Evolutionary conservation across 2,797 vertebrate species (phyloP).

Genomic region (Semotilus atromaculatus): DNA sequence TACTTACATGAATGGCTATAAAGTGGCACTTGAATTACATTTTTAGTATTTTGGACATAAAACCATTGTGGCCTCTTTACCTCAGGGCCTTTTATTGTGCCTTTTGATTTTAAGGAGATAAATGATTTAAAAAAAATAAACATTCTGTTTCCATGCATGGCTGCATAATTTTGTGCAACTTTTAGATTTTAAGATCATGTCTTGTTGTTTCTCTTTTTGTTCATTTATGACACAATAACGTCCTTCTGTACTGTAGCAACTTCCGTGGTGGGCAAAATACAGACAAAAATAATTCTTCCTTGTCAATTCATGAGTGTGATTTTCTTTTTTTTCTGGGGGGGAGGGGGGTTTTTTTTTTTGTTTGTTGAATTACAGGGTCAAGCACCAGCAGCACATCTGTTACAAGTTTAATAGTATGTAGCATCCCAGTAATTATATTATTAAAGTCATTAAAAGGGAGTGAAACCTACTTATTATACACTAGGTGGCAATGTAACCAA

Average conservation of each 20-base stretch:
- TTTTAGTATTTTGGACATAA: constrained; percentile 59
- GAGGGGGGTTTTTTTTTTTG: rapidly evolving
- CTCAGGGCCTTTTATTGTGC: constrained; percentile 78
- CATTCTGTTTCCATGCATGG: not conserved
- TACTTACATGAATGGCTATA: constrained; percentile 12
- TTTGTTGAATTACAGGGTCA: not conserved
- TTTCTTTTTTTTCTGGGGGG: not conserved
- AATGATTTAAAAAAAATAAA: not conserved
- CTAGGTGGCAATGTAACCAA: not conserved
- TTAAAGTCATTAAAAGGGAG: not conserved
- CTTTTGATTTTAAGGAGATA: constrained; percentile 61
- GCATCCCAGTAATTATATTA: not conserved
- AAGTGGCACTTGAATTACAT: constrained; percentile 39
- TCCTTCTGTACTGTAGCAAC: constrained; percentile 3
- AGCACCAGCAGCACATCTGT: not conserved
- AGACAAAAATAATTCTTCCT: not conserved
- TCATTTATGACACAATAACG: not conserved
- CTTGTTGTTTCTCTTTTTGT: not conserved
- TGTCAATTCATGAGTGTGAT: constrained; percentile 6
- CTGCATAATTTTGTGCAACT: not conserved
- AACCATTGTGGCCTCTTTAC: constrained; percentile 66
- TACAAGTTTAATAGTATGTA: not conserved
- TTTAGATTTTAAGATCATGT: constrained; percentile 10
- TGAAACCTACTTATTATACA: not conserved
- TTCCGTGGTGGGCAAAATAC: not conserved